Evolutionary conservation across 2,888 invertebrate genomes (phyloP).

Genomic region (Torymus auratus): DNA sequence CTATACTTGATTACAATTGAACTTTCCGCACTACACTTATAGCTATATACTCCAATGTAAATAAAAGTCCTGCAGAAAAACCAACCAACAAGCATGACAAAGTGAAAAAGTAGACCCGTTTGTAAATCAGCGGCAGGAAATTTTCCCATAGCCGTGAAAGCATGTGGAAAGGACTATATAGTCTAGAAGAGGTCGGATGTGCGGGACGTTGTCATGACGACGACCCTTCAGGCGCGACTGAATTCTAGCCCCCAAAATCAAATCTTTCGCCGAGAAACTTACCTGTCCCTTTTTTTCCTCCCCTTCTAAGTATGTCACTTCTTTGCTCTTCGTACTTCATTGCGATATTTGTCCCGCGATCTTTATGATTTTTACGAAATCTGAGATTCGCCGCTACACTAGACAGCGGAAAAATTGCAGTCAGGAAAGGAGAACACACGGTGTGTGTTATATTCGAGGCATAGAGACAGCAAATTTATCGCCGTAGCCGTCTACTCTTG

Average conservation of each 20-base stretch:
- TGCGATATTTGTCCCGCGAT: neutral
- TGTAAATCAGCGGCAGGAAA: constrained; percentile 1
- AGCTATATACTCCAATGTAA: no score
- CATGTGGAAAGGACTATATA: neutral
- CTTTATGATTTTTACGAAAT: no score
- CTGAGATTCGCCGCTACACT: no score
- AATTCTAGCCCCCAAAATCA: constrained; percentile 55
- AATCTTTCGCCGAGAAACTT: constrained; percentile 31
- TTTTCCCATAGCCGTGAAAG: constrained; percentile 12
- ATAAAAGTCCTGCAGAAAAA: no score
- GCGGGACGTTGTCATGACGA: constrained; percentile 69
- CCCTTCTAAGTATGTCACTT: neutral
- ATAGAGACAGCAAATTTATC: neutral
- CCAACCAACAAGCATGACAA: neutral
- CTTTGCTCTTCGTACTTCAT: neutral
- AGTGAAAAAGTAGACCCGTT: neutral
- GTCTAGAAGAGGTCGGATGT: constrained; percentile 48
- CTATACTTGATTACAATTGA: no score
- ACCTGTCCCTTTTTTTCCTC: neutral
- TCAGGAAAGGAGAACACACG: no score
- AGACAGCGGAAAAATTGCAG: no score
- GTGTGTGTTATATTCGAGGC: no score
- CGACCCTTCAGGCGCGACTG: constrained; percentile 59
- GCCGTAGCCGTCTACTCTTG: neutral
- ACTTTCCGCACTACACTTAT: no score